Evolutionary conservation across 2,113 vertebrate species (phyloP).

Genomic region (Pampusana beccarii): DNA sequence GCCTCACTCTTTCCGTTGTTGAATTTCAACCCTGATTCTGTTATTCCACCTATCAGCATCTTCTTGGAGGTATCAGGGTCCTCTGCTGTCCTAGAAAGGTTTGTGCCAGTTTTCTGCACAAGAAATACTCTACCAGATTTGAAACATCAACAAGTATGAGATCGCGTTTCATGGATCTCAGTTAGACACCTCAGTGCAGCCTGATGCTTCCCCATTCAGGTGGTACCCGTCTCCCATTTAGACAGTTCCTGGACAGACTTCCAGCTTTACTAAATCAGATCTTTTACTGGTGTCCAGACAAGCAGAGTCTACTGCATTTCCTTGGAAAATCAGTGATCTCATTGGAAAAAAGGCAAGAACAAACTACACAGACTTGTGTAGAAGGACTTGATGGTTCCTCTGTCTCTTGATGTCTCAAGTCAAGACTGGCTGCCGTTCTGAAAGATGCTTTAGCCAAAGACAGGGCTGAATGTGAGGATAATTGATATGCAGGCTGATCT

Average conservation of each 20-base stretch:
- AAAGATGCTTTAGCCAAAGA: background rate
- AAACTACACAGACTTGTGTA: background rate
- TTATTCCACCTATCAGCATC: background rate
- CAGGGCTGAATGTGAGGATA: background rate
- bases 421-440: background rate
- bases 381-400: background rate
- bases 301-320: background rate
- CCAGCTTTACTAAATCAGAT: background rate
- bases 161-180: background rate
- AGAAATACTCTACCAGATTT: background rate
- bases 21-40: background rate
- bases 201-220: fast-evolving
- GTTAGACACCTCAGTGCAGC: background rate
- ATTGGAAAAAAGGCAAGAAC: background rate
- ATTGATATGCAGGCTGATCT: background rate
- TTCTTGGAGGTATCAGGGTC: background rate
- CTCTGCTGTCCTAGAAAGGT: background rate
- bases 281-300: background rate
- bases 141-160: background rate
- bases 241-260: background rate
- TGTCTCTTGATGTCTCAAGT: background rate
- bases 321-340: background rate
- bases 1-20: background rate
- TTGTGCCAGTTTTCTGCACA: background rate
- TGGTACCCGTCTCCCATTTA: background rate